Conservation (phyloP, 2,888 invertebrate species). For the Coenonympha arcania region DNA sequence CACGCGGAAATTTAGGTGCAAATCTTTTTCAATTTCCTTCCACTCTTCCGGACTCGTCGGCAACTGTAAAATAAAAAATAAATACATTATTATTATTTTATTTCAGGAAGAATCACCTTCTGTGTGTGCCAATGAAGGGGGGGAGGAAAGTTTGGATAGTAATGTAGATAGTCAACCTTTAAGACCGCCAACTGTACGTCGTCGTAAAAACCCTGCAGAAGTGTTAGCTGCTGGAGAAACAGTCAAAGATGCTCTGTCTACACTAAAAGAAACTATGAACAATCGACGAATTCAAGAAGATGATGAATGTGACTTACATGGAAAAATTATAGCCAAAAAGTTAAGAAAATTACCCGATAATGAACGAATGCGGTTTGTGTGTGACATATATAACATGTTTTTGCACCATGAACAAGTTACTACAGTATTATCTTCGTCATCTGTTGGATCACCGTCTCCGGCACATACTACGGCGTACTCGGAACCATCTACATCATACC, state of each 20-base stretch:
- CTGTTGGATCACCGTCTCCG: background rate
- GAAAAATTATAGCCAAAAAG: conserved; percentile 21
- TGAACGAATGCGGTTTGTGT: conserved; percentile 13
- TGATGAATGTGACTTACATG: conserved; percentile 21
- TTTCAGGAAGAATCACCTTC: background rate
- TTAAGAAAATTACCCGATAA: conserved; percentile 17
- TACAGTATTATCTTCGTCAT: background rate
- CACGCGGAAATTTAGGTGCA: background rate
- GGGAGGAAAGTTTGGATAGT: background rate
- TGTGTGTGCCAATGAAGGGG: background rate
- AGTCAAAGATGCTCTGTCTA: conserved; percentile 17
- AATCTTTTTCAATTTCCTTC: conserved; percentile 6
- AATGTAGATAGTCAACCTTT: conserved; percentile 2
- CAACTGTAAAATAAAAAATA: conserved; percentile 2
- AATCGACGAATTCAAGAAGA: conserved; percentile 13
- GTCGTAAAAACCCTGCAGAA: conserved; percentile 10
- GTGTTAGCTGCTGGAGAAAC: background rate
- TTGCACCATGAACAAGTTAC: conserved; percentile 4
- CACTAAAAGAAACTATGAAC: conserved; percentile 17
- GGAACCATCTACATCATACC: background rate
- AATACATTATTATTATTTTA: background rate
- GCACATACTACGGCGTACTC: too few relatives aligned
- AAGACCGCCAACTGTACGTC: conserved; percentile 8
- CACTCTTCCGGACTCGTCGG: background rate
- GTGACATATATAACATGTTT: conserved; percentile 22